Evolutionary conservation across 1,140 invertebrate genomes (phyloP), one percentile per base, ranked within the genome.

Genomic region (Meloidogyne floridensis): DNA sequence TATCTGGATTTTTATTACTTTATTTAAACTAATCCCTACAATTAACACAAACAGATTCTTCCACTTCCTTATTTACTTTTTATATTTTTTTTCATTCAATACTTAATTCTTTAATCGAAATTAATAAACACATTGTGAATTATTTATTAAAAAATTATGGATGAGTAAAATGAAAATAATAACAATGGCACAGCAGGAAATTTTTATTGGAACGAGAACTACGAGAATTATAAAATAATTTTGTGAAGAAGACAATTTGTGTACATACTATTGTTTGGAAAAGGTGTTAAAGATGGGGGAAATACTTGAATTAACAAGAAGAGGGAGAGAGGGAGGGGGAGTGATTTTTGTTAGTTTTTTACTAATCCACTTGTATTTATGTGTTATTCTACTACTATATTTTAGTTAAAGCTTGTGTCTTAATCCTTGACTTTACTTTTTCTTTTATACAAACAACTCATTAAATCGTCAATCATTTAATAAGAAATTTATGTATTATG

Each of bases 231-330:
- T 32, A 32, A 32, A 32, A 32, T 32, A 32, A 32, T 32, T 32
- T 32, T 32, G 32, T 32, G 32, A 32, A 32, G n/a, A 15, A 65
- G 59, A 65, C 59, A 65, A n/a, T 65, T 65, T 65, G 59, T 65
- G n/a, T 47, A 6, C 7, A 65, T 2, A n/a, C 15, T 65, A n/a
- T 65, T 65, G n/a, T 65, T 65, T 65, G 59, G 59, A n/a, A n/a
- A 65, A 65, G 59, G 59, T 65, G 59, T 65, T 65, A 65, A 65
- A 65, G 59, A 65, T n/a, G 59, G 59, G 59, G 10, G n/a, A 65
- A 65, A 65, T 65, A 65, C 59, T 65, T n/a, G n/a, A 65, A 65
- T 65, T 47, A 47, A 32, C 32, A 32, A 32, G 32, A 32, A 32
- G 32, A 32, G 32, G 32, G 32, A 47, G 32, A 32, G 32, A 32